Evolutionary conservation across 2,113 vertebrate species (phyloP), one percentile per base, ranked within the genome.

Genomic region (Steatornis caripensis): DNA sequence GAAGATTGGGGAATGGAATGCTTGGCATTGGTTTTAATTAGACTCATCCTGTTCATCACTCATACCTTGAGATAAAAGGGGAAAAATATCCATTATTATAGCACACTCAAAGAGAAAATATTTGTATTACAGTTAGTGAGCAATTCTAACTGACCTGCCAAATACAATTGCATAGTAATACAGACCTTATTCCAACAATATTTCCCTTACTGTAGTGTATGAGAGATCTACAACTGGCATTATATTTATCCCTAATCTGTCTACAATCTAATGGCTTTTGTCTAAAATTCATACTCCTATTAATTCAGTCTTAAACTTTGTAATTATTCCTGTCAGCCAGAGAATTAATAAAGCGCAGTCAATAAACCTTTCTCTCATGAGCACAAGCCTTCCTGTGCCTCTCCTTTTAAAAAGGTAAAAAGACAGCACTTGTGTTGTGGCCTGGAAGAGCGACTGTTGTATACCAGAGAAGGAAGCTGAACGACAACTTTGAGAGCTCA

Each of bases 21-120:
- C 54, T 93, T 93, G 71, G 83, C 5, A 1, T 93, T 92, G 41
- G 78, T 87, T 96, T 94, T 96, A 94, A 95, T 97, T 96, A 49
- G 87, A 92, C 84, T 94, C 61, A 84, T 96, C 87, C 84, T 96
- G 89, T 69, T 94, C 53, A 45, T 93, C 48, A 57, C 37, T 89
- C 39, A 14, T 55, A 45, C n/a, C 0, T 17, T 78, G 72, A 94
- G 69, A 79, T 93, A 95, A 84, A 87, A 84, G 32, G 51, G 41
- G 43, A 22, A 55, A 79, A 93, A 93, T 65, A 80, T n/a, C 53
- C 78, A 79, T 82, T 87, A 54, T 15, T 76, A 17, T 21, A 84
- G 43, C 68, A 48, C 37, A 37, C 43, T 71, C 78, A 76, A 72
- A 87, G 66, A 84, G 24, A 41, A 87, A 87, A 79, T 91, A 84